A percentile compares a stretch with the other conserved stretches of the same genome.
Evolutionary conservation across 2,113 vertebrate genomes (phyloP).

Genomic region (Engraulis encrasicolus): DNA sequence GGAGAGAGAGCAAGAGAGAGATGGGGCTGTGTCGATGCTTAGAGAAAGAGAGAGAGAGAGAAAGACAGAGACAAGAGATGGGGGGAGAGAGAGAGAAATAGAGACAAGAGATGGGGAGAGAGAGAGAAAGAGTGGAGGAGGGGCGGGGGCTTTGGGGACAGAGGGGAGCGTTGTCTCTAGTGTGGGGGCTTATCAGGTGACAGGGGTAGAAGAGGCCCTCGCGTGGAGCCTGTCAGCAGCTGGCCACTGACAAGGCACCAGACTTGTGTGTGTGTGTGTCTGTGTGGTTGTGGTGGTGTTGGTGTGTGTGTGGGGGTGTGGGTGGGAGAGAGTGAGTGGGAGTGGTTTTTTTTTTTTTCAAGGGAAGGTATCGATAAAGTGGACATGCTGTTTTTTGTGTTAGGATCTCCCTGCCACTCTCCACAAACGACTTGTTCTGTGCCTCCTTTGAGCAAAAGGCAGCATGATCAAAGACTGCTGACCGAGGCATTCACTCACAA

Average conservation of each 20-base stretch:
- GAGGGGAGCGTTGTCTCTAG: not conserved
- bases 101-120: too few relatives aligned
- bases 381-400: conserved; percentile 26
- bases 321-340: too few relatives aligned
- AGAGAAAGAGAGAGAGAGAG: too few relatives aligned
- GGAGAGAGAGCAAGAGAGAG: too few relatives aligned
- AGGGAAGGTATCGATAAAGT: conserved; percentile 25
- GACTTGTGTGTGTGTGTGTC: not conserved
- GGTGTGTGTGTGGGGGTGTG: not conserved
- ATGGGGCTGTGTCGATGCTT: too few relatives aligned
- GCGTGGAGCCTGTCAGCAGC: not conserved
- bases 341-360: too few relatives aligned
- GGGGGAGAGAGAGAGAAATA: too few relatives aligned
- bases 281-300: not conserved
- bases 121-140: not conserved
- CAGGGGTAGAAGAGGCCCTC: conserved; percentile 1
- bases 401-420: not conserved
- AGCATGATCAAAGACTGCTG: not conserved
- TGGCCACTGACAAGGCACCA: conserved; percentile 30
- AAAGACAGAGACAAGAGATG: too few relatives aligned
- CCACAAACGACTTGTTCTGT: not conserved
- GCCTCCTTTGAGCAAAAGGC: not conserved
- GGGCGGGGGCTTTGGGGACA: not conserved
- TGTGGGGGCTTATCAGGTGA: not conserved
- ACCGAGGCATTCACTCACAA: not conserved